Evolutionary conservation across 2,113 vertebrate genomes (phyloP).

Genomic region (Heptranchias perlo): DNA sequence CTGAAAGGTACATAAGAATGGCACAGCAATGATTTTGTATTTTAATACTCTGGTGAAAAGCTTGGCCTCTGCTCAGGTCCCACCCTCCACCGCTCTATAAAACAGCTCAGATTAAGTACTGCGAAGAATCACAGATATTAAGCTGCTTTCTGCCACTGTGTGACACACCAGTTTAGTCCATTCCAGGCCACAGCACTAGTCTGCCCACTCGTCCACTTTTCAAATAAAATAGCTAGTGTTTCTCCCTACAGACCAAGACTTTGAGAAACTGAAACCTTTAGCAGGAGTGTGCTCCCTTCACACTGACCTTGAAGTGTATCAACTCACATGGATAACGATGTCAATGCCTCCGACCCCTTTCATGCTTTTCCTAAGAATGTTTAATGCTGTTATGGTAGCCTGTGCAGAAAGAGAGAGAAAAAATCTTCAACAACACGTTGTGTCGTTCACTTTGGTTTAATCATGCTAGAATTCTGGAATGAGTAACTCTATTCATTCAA

Average conservation of each 20-base stretch:
- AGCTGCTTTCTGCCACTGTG: background rate
- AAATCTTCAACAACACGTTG: background rate
- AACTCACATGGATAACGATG: background rate
- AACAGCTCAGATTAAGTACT: background rate
- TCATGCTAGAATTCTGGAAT: background rate
- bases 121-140: background rate
- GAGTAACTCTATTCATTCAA: conserved; percentile 30
- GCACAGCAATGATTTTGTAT: background rate
- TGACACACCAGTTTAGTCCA: background rate
- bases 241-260: background rate
- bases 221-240: background rate
- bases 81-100: background rate
- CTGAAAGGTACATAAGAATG: background rate
- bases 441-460: background rate
- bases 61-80: too few relatives aligned
- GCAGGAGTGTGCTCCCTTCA: background rate
- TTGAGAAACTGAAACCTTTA: background rate
- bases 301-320: background rate
- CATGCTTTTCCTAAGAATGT: background rate
- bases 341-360: background rate
- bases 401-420: background rate
- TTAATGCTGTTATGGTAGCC: background rate
- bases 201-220: background rate
- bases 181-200: background rate
- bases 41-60: background rate